These are phyloP conservation scores for Elgonia sp. DNA, from an alignment of 2,888 invertebrate genomes.

Conservation along the genomic window DNA sequence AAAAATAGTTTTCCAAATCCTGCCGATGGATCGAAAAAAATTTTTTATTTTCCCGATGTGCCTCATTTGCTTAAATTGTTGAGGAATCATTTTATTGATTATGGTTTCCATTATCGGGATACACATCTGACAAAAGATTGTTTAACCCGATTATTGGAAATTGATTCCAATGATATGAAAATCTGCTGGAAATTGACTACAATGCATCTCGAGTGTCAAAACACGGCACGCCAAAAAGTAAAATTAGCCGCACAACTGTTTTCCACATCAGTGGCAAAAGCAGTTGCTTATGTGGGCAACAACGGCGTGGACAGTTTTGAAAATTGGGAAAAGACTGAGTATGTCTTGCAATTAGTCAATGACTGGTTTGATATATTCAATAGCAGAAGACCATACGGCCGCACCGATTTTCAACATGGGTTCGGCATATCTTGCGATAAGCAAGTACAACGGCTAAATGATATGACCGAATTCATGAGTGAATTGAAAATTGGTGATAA, in stretches of 20 bases:
- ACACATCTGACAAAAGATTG: no score
- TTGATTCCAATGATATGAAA: neutral
- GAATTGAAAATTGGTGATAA: neutral
- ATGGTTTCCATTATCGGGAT: no score
- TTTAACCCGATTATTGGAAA: no score
- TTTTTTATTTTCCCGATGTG: no score
- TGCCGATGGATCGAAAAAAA: no score
- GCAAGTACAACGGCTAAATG: no score
- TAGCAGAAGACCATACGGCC: neutral
- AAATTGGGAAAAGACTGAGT: neutral
- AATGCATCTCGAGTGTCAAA: slow-evolving; percentile 23
- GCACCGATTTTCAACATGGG: neutral
- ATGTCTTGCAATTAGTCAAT: slow-evolving; percentile 18
- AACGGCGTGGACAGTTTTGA: neutral
- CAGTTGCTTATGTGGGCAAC: neutral
- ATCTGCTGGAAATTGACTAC: slow-evolving; percentile 8
- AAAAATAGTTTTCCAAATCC: no score
- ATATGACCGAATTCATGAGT: no score
- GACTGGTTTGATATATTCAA: slow-evolving; percentile 58
- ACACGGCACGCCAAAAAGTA: slow-evolving; percentile 43
- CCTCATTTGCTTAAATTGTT: no score
- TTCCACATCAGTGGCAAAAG: slow-evolving; percentile 26
- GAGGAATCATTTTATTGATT: no score
- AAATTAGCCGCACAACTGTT: slow-evolving; percentile 46
- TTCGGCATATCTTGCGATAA: neutral